A percentile compares a stretch with the other conserved stretches of the same genome.
Conservation (phyloP, 2,888 invertebrate genomes). For the Polymixis flavicincta region DNA sequence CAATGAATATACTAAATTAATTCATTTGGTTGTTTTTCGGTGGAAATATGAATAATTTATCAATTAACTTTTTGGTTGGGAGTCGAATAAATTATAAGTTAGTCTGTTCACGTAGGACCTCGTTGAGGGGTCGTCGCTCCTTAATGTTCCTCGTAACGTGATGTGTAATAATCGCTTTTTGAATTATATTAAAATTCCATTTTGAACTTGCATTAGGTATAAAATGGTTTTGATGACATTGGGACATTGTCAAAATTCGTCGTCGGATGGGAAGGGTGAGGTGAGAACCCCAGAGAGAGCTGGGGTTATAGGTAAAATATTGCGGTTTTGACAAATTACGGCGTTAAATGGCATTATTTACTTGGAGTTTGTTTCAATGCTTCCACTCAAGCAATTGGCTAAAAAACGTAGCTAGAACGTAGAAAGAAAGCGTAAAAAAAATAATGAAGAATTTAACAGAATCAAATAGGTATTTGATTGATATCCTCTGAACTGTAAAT, state of each 20-base stretch:
- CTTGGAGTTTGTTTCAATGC: neutral
- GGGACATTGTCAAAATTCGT: neutral
- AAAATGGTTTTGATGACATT: slow-evolving; percentile 12
- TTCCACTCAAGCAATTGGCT: neutral
- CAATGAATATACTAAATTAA: slow-evolving; percentile 26
- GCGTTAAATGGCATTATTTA: neutral
- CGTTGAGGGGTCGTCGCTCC: slow-evolving; percentile 19
- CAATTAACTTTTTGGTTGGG: slow-evolving; percentile 44
- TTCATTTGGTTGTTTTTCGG: slow-evolving; percentile 44
- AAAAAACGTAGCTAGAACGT: neutral
- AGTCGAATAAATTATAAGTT: slow-evolving; percentile 53
- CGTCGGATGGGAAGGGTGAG: neutral
- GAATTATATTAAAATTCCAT: slow-evolving; percentile 29
- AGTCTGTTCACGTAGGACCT: slow-evolving; percentile 46
- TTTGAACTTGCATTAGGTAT: slow-evolving; percentile 10
- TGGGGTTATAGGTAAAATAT: neutral
- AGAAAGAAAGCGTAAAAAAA: neutral
- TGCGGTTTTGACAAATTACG: neutral
- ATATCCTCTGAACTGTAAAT: neutral
- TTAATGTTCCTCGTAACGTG: slow-evolving; percentile 36
- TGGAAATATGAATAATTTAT: slow-evolving; percentile 46
- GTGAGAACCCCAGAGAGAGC: neutral
- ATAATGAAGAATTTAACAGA: too few species aligned
- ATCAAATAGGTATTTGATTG: neutral
- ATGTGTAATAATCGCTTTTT: slow-evolving; percentile 41